Conservation (phyloP, 2,797 vertebrate genomes). For the Acanthurus lineatus region DNA sequence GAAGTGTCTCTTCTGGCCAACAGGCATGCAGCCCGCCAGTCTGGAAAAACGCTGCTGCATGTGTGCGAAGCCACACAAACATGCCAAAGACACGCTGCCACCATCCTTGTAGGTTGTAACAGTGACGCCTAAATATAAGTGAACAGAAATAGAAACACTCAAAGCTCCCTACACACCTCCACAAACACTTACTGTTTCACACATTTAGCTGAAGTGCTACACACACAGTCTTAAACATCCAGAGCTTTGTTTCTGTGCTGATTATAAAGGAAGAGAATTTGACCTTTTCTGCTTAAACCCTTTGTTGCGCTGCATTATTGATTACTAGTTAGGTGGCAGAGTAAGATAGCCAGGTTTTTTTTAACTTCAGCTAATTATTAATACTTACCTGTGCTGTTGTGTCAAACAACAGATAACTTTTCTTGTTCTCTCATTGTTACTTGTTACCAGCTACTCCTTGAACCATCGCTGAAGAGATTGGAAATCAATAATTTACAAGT, state of each 20-base stretch:
- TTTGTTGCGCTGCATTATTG: constrained; percentile 33
- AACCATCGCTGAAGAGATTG: constrained; percentile 14
- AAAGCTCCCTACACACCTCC: constrained; percentile 6
- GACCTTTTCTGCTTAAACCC: constrained; percentile 22
- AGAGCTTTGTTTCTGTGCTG: constrained; percentile 45
- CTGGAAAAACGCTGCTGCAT: constrained; percentile 50
- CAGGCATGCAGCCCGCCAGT: constrained; percentile 51
- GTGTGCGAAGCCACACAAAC: constrained; percentile 58
- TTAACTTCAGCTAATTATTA: constrained; percentile 7
- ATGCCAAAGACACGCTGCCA: constrained; percentile 49
- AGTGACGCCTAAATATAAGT: constrained; percentile 41
- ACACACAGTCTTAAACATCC: constrained; percentile 39
- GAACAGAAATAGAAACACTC: constrained; percentile 56
- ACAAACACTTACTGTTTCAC: constrained; percentile 28
- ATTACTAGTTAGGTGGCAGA: not conserved
- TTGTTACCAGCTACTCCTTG: constrained; percentile 10
- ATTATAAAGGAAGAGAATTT: constrained; percentile 39
- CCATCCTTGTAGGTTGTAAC: constrained; percentile 53
- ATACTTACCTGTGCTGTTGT: constrained; percentile 16
- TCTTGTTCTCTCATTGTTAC: not conserved
- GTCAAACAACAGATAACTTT: constrained; percentile 1
- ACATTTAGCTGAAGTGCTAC: constrained; percentile 28
- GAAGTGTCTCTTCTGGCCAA: constrained; percentile 65
- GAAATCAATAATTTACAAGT: constrained; percentile 12
- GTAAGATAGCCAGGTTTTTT: not conserved